Evolutionary conservation across 2,113 vertebrate genomes (phyloP).

Genomic region (Nyctibius bracteatus): DNA sequence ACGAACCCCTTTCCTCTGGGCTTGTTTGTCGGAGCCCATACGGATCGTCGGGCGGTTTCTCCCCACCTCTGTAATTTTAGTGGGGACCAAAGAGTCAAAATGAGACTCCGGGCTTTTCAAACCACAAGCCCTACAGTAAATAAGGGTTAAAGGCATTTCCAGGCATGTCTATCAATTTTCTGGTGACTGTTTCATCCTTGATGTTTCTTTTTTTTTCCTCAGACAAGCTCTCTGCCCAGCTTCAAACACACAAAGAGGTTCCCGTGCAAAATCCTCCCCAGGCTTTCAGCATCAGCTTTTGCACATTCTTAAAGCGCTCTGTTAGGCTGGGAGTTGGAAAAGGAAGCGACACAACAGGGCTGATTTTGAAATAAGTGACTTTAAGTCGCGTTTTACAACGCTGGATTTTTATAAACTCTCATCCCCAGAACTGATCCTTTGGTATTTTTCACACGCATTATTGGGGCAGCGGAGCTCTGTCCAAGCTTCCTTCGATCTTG

Average conservation of each 20-base stretch:
- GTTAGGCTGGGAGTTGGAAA: neutral
- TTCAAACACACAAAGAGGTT: neutral
- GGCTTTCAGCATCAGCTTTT: neutral
- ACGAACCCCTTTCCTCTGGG: neutral
- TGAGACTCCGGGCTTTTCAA: neutral
- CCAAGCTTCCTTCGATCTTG: neutral
- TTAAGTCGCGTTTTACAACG: neutral
- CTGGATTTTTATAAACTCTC: neutral
- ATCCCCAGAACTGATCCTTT: neutral
- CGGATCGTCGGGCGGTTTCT: neutral
- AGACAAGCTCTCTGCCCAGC: neutral
- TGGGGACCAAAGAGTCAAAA: neutral
- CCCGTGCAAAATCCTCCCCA: neutral
- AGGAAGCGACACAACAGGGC: neutral
- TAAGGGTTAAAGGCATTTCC: constrained; percentile 26
- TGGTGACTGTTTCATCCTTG: neutral
- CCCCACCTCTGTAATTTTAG: neutral
- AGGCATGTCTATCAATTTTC: constrained; percentile 31
- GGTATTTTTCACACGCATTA: neutral
- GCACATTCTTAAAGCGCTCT: neutral
- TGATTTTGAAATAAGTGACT: neutral
- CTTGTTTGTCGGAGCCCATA: neutral
- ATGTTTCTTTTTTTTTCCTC: neutral
- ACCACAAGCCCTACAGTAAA: constrained; percentile 19
- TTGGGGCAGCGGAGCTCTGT: neutral